Base-by-base conservation (phyloP, 1,140 invertebrate species). In the Brachionus angularis region DNA sequence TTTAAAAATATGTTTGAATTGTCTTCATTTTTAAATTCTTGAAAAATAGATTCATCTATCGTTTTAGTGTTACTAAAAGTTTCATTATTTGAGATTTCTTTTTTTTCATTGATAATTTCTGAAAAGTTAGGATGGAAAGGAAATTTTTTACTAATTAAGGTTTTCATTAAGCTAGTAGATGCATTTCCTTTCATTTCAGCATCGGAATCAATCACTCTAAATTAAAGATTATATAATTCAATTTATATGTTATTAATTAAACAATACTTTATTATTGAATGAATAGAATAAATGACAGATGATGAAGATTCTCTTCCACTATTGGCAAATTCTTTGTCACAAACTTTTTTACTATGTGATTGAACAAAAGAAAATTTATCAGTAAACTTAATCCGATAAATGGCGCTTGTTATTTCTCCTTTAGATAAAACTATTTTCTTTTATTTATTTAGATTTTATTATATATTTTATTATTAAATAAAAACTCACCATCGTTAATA, bases 121-220 rank as follows among this genome's bases (percentile, higher is more conserved):
- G 23, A 27, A n/a, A 29, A 52, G 8, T 12, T 31, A 2, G 53
- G 39, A 25, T 31, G n/a, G n/a, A n/a, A n/a, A n/a, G n/a, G n/a
- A n/a, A n/a, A 27, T 18, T 50, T 61, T 12, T 71, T 46, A 7
- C 77, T 76, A 46, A 80, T 79, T 23, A 80, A 76, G 14, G 79
- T 77, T 73, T 81, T 81, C 78, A 80, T 79, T 33, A 81, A 75
- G 73, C 79, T 80, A 31, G 78, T 80, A 10, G 78, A 79, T 16
- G 80, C 79, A 16, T 78, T 78, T 23, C 79, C 79, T 73, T 80
- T 81, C 29, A 80, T 74, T 69, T 81, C 79, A 52, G 73, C 73
- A 10, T 81, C 80, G 0, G 76, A 75, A 58, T 80, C 79, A 75
- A 79, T 79, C 73, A 81, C 79, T 47, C 80, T 79, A n/a, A n/a